Evolutionary conservation across 2,113 vertebrate species (phyloP), one percentile per base, ranked within the genome.

Genomic region (Peromyscus polionotus): DNA sequence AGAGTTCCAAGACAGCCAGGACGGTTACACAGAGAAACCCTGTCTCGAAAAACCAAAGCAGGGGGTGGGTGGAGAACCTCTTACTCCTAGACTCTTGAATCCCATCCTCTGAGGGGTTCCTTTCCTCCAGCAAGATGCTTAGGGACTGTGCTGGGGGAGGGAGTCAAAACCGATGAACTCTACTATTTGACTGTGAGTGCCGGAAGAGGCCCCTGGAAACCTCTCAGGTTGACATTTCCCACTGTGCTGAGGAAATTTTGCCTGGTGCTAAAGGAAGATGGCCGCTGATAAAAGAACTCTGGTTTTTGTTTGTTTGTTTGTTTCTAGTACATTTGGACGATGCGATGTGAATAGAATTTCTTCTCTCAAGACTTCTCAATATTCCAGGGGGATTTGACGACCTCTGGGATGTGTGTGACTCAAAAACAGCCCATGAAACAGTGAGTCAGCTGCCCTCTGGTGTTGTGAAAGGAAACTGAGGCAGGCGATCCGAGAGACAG

Each of bases 291-390:
- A 83, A 83, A 87, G 22, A 42, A 63, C 8, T 39, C 33, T 39
- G 6, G 6, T 33, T 17, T 77, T 51, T 36, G 24, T 28, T 28
- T 61, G n/a, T 31, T 42, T 63, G 42, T 26, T 24, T 61, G 7
- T 68, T 91, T 63, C 54, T 65, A 75, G 63, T n/a, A 76, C 42
- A 24, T 90, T 13, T 93, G 61, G 89, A 90, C 96, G 94, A 92
- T 42, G 59, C 12, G 81, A 28, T 24, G 72, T 45, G 63, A 51
- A 65, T 28, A 67, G 70, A 16, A 24, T 81, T 67, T 85, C 85
- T 93, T 91, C 57, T 20, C 81, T 83, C 22, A 51, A 67, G 42
- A 59, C 54, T 86, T 75, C 88, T 95, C 84, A 61, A 33, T 26
- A 67, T 8, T 36, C 51, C 61, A 9, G 59, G 4, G 14, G 0